Evolutionary conservation across 2,113 vertebrate genomes (phyloP).

Genomic region (Protomyctophum bolini): DNA sequence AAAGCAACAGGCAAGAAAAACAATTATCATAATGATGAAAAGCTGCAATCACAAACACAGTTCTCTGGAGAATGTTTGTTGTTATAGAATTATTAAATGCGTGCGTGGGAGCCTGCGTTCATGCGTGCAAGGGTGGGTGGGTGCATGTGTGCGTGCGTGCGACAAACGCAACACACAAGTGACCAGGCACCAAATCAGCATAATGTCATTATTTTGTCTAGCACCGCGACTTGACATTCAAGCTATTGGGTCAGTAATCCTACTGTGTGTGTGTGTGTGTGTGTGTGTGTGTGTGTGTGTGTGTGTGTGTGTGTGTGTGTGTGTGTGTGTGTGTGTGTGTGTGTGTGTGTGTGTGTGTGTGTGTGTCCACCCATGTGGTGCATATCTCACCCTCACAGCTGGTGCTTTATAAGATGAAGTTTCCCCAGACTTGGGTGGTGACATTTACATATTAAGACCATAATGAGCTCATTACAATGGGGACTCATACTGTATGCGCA

Average conservation of each 20-base stretch:
- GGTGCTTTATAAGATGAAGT: background rate
- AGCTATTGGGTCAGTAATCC: no score
- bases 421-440: constrained; percentile 5
- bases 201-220: background rate
- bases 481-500: background rate
- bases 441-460: constrained; percentile 21
- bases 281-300: constrained; percentile 1
- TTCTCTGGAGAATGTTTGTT: no score
- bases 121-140: no score
- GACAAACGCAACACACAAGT: background rate
- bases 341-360: background rate
- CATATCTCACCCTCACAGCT: constrained; percentile 1
- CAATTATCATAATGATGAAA: constrained; percentile 10
- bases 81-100: no score
- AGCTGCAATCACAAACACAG: background rate
- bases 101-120: no score
- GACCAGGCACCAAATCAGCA: background rate
- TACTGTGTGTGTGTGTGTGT: background rate
- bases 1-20: background rate
- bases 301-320: background rate
- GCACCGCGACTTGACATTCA: background rate
- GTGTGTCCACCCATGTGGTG: background rate
- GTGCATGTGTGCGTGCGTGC: no score
- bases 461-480: constrained; percentile 41
- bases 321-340: background rate